A percentile compares a stretch with the other conserved stretches of the same genome.
Conservation (phyloP, 2,888 invertebrate species). For the Chirona hameri region DNA sequence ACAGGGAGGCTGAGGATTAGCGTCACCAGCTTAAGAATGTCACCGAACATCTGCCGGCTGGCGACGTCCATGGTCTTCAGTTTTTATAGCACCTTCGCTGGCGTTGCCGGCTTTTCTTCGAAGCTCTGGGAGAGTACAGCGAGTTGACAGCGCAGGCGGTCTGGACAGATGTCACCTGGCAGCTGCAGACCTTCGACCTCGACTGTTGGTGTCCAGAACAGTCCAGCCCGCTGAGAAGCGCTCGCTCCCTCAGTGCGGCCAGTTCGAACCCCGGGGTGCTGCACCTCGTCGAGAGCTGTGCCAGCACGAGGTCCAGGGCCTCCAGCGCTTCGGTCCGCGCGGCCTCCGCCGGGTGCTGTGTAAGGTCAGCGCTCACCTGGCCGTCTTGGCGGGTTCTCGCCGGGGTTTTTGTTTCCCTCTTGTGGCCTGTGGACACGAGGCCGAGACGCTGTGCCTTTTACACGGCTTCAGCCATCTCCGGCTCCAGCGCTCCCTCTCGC, state of each 20-base stretch:
- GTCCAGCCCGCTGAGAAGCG: not conserved
- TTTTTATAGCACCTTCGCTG: not conserved
- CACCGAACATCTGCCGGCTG: not conserved
- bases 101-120: not conserved
- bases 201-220: not conserved
- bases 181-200: not conserved
- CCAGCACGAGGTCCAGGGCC: not conserved
- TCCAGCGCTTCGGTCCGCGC: not conserved
- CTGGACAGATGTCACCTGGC: not conserved
- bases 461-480: not conserved
- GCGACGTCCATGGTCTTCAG: not conserved
- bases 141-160: not conserved
- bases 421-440: not conserved
- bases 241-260: not conserved
- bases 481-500: not conserved
- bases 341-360: not conserved
- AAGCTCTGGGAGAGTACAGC: not conserved
- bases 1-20: not conserved
- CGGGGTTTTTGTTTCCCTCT: not conserved
- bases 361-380: not conserved
- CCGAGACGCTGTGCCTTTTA: not conserved
- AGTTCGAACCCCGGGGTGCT: not conserved
- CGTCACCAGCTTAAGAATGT: not conserved
- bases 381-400: not conserved
- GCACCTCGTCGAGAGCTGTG: not conserved